A percentile compares a stretch with the other conserved stretches of the same genome.
These are phyloP conservation scores for Cacatua alba DNA, from an alignment of 2,113 vertebrate species.

Conservation along the genomic window DNA sequence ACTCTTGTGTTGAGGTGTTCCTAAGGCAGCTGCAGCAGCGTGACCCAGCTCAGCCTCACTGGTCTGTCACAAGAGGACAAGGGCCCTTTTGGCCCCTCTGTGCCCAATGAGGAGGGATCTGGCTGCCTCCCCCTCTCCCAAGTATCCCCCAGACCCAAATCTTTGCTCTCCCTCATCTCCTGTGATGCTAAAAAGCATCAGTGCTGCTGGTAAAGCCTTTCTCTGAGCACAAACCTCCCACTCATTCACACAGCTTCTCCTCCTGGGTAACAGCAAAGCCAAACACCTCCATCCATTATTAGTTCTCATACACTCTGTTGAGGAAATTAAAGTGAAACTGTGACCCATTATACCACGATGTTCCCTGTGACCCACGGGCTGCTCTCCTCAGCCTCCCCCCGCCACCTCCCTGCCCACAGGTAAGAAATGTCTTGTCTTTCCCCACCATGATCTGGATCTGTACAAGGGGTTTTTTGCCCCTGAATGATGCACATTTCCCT, in stretches of 20 bases:
- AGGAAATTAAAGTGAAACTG: neutral
- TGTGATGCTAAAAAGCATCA: neutral
- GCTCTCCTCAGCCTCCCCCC: neutral
- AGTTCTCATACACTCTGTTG: neutral
- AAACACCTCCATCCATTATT: neutral
- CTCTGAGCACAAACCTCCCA: neutral
- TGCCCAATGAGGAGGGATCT: neutral
- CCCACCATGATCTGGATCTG: neutral
- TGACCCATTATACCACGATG: rapidly evolving
- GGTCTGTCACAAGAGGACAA: neutral
- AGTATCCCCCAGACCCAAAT: neutral
- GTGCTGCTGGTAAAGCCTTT: neutral
- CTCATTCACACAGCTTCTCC: neutral
- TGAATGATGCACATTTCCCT: rapidly evolving
- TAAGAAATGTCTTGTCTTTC: neutral
- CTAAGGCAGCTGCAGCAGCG: neutral
- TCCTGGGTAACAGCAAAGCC: neutral
- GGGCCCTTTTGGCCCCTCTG: neutral
- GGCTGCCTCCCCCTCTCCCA: neutral
- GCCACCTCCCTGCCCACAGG: neutral
- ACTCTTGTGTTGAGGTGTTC: neutral
- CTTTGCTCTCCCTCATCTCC: neutral
- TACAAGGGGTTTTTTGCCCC: no score
- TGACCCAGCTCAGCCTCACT: neutral
- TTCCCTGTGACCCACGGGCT: neutral